phyloP scores from a whole-genome alignment of 1,140 invertebrate genomes.

The Xylocopa sonorina region DNA sequence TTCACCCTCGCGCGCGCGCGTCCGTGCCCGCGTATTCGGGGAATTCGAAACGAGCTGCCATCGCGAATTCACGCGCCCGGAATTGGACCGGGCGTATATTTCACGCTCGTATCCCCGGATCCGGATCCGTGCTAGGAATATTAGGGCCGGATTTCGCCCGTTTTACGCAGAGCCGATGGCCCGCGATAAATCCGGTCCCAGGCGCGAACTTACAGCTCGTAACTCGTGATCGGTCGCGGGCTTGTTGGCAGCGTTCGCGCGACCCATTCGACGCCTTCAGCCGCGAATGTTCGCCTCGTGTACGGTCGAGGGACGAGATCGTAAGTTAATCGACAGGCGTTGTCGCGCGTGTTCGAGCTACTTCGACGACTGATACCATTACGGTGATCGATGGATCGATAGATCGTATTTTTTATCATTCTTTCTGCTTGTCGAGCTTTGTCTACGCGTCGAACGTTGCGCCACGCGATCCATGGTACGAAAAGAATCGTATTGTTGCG shows the following conservation, averaged over 20 bases:
- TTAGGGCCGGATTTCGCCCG: conserved; percentile 15
- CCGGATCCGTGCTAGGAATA: conserved; percentile 48
- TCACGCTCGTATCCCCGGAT: conserved; percentile 50
- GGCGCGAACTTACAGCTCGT: conserved; percentile 25
- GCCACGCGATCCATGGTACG: conserved; percentile 3
- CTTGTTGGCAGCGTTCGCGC: not conserved
- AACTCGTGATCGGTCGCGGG: not conserved
- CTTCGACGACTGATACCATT: no score
- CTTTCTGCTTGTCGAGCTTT: no score
- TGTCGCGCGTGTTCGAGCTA: no score
- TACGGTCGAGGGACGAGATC: no score
- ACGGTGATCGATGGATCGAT: no score
- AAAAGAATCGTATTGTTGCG: not conserved
- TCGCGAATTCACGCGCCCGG: conserved; percentile 64
- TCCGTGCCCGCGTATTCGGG: conserved; percentile 73
- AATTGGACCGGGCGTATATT: conserved; percentile 66
- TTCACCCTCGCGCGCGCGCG: conserved; percentile 52
- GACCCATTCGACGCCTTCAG: no score
- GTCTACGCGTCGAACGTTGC: no score
- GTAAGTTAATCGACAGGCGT: no score
- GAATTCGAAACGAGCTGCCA: conserved; percentile 78
- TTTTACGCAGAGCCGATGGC: conserved; percentile 39
- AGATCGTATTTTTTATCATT: no score
- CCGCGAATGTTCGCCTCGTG: no score
- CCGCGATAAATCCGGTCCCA: conserved; percentile 30